phyloP scores from a whole-genome alignment of 2,113 vertebrate species.

The Anoplopoma fimbria region DNA sequence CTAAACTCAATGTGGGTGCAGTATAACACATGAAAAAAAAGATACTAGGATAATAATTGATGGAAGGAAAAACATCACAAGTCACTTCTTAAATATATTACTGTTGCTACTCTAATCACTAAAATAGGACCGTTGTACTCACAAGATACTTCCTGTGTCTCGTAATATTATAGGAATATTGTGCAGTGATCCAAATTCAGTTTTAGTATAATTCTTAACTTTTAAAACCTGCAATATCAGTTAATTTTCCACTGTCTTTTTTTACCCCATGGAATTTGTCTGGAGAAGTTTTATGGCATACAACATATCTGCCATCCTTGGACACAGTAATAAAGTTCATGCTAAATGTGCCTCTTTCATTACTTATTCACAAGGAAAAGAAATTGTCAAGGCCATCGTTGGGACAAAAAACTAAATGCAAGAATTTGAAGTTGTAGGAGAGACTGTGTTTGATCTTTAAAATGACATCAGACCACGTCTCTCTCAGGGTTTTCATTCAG shows the following conservation, averaged over 20 bases:
- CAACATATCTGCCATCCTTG: background rate
- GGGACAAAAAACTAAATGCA: slow-evolving; percentile 2
- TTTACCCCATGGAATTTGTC: background rate
- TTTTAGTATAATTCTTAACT: background rate
- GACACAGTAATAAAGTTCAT: slow-evolving; percentile 23
- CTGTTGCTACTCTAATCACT: background rate
- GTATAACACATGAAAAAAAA: background rate
- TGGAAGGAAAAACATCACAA: too few relatives aligned
- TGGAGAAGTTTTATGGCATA: background rate
- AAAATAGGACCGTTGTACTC: background rate
- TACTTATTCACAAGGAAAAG: slow-evolving; percentile 14
- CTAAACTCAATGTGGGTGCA: background rate
- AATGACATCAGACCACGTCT: slow-evolving; percentile 3
- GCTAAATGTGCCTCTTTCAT: slow-evolving; percentile 19
- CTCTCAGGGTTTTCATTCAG: background rate
- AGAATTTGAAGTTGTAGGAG: slow-evolving; percentile 11
- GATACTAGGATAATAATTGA: too few relatives aligned
- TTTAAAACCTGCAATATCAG: background rate
- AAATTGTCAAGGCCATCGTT: slow-evolving; percentile 2
- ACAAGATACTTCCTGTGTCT: background rate
- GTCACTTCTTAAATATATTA: background rate
- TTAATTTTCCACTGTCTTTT: background rate
- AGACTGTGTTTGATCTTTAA: slow-evolving; percentile 18
- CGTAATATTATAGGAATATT: background rate
- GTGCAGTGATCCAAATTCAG: background rate